Base-by-base conservation (phyloP, 2,888 invertebrate genomes). In the Timandra comae region DNA sequence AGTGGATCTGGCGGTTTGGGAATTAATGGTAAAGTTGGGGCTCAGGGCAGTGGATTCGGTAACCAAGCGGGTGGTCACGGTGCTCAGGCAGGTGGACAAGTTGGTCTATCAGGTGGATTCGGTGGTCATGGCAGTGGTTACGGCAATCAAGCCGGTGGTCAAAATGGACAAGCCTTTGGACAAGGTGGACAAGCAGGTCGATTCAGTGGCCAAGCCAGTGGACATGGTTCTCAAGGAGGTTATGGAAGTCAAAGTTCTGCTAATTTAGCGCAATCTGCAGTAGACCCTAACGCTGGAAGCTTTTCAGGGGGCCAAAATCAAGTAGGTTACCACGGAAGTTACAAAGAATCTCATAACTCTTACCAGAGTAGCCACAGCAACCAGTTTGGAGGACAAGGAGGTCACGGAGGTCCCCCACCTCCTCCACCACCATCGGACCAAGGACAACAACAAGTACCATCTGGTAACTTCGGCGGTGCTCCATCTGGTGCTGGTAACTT, bases 341-440 rank as follows among this genome's bases (percentile, higher is more conserved):
- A 41, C 13, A 56, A 63, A 32, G 60, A 64, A 43, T 57, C 62
- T 3, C 62, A 57, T 7, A 50, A 40, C 16, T 52, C 58, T 0
- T 56, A 7, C 7, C n/a, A n/a, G n/a, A n/a, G 33, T 30, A 7
- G 34, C 46, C 10, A 33, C 4, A 8, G 8, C n/a, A 22, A 22
- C 9, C 7, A 2, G 3, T 27, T 30, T 19, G 35, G 32, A 7
- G 32, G 26, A 3, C 24, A 20, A 16, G 12, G 21, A 16, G 33
- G 40, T 7, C 12, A 5, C 25, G 38, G 38, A 12, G 38, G 36
- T 8, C 30, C 26, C 3, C 8, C 19, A 3, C 35, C 31, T 8
- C 19, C 3, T 29, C 29, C 30, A n/a, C n/a, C n/a, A n/a, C 20
- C 26, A 21, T 33, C 9, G 16, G 16, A 16, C 16, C 4, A 6